Percentiles rank a stretch among this genome's conserved stretches.
These are phyloP conservation scores for Orthochromis indermauri DNA, from an alignment of 2,113 vertebrate species.

Conservation along the genomic window DNA sequence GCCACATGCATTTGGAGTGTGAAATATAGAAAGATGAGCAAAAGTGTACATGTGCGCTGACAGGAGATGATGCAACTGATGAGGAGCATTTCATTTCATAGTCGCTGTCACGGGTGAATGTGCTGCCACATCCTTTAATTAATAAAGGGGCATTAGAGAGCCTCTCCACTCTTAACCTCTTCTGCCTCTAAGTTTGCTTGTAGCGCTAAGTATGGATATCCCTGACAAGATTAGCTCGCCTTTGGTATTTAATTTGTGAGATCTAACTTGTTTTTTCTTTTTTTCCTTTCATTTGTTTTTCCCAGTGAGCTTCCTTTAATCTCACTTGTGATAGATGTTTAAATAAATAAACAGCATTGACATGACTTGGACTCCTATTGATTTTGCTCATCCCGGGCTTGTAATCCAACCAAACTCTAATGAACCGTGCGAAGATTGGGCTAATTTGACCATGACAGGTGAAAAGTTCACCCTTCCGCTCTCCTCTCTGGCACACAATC, in stretches of 20 bases:
- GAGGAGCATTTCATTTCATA: constrained; percentile 46
- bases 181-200: neutral
- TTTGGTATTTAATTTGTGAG: neutral
- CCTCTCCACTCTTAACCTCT: neutral
- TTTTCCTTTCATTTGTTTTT: neutral
- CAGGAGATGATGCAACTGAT: constrained; percentile 35
- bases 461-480: neutral
- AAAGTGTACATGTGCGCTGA: neutral
- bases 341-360: neutral
- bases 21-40: neutral
- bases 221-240: neutral
- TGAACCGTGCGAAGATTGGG: constrained; percentile 22
- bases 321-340: neutral
- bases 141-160: constrained; percentile 25
- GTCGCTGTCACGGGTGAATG: constrained; percentile 27
- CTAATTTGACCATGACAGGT: constrained; percentile 31
- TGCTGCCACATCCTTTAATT: constrained; percentile 51
- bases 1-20: neutral
- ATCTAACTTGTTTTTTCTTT: neutral
- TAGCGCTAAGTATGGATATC: neutral
- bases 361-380: neutral
- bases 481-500: neutral
- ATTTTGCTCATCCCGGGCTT: constrained; percentile 5
- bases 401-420: neutral
- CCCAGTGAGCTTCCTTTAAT: neutral